Percentiles rank a stretch among this genome's conserved stretches.
Conservation (phyloP, 2,797 vertebrate genomes). For the Falco peregrinus region DNA sequence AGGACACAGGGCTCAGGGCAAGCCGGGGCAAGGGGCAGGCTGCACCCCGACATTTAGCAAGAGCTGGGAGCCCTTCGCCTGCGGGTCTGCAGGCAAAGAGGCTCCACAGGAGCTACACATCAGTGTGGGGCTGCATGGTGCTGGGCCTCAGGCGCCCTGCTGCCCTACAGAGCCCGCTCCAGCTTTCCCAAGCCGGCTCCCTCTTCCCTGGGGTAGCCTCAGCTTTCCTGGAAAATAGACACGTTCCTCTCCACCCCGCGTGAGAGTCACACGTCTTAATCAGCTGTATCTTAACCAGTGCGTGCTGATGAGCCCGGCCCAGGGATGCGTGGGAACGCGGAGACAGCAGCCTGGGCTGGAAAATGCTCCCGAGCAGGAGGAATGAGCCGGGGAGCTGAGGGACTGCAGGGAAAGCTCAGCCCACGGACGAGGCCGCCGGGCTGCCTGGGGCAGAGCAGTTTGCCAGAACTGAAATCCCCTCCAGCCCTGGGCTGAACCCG, state of each 20-base stretch:
- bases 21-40: neutral
- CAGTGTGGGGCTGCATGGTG: fast-evolving
- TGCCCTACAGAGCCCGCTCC: neutral
- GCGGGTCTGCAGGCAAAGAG: neutral
- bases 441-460: neutral
- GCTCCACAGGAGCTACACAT: neutral
- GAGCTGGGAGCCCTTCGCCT: neutral
- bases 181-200: neutral
- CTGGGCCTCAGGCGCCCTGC: too few relatives aligned
- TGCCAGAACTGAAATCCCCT: neutral
- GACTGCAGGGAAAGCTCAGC: neutral
- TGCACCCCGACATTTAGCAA: neutral
- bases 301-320: neutral
- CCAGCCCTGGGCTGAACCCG: neutral
- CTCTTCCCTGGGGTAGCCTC: neutral
- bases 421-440: neutral
- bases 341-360: neutral
- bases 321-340: neutral
- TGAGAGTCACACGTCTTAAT: neutral
- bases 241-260: neutral
- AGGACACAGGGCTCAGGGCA: neutral
- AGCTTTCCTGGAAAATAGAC: neutral
- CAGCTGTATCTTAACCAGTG: neutral
- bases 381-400: neutral
- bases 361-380: neutral